Percentiles rank a stretch among this genome's conserved stretches.
Evolutionary conservation across 2,113 vertebrate species (phyloP).

Genomic region (Thunnus maccoyii): DNA sequence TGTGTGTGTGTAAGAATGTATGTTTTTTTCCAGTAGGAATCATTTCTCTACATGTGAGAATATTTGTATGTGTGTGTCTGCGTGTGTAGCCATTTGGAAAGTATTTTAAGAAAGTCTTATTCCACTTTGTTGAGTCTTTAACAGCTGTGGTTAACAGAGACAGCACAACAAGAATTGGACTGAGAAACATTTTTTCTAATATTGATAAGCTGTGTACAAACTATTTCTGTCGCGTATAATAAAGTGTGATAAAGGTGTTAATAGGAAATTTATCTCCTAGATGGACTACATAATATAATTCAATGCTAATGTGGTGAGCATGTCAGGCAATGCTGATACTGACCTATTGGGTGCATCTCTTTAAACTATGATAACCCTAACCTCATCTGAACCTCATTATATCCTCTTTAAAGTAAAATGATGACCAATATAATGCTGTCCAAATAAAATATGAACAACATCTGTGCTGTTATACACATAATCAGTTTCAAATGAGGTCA

Average conservation of each 20-base stretch:
- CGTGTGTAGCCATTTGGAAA: background rate
- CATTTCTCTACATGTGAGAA: background rate
- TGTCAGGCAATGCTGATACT: background rate
- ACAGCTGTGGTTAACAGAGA: conserved; percentile 7
- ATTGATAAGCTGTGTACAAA: background rate
- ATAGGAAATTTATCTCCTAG: background rate
- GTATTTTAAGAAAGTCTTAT: background rate
- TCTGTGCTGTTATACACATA: background rate
- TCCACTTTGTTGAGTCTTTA: conserved; percentile 20
- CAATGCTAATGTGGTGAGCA: background rate
- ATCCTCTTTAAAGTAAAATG: background rate
- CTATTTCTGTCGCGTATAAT: background rate
- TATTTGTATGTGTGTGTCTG: no score
- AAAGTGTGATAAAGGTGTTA: background rate
- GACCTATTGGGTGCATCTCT: background rate
- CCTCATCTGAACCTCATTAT: background rate
- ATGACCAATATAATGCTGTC: background rate
- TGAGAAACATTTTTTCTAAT: background rate
- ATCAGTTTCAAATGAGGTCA: background rate
- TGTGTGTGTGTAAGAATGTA: conserved; percentile 33
- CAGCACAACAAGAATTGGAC: conserved; percentile 1
- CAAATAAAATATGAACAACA: background rate
- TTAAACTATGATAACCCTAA: background rate
- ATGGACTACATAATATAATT: background rate
- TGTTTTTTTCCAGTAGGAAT: background rate